A percentile compares a stretch with the other conserved stretches of the same genome.
Conservation (phyloP, 2,113 vertebrate species). For the Alouatta palliata region DNA sequence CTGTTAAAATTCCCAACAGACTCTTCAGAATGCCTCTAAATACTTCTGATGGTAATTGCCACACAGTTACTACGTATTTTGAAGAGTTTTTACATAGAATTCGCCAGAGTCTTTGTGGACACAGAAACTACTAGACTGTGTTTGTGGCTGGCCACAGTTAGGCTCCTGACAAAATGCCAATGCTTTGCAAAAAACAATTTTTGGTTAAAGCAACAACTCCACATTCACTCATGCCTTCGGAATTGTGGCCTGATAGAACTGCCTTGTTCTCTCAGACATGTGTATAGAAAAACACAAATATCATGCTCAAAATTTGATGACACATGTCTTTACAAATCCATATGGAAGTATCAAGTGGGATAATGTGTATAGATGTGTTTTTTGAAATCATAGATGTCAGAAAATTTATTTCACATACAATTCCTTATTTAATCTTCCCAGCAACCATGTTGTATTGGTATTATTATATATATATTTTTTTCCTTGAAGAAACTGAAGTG, state of each 20-base stretch:
- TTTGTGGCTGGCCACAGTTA: background rate
- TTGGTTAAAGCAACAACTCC: background rate
- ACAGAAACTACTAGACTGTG: background rate
- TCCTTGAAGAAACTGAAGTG: background rate
- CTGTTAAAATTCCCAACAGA: background rate
- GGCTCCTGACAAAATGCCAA: background rate
- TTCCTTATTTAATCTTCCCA: background rate
- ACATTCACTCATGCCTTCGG: background rate
- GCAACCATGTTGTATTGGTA: background rate
- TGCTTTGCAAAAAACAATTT: background rate
- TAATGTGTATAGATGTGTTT: background rate
- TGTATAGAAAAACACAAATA: background rate
- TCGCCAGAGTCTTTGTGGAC: background rate
- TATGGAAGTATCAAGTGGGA: background rate
- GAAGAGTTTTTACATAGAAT: background rate
- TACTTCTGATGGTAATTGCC: background rate
- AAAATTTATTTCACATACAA: background rate
- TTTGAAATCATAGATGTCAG: background rate
- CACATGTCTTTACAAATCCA: background rate
- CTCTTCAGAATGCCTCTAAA: background rate
- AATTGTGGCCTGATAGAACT: background rate
- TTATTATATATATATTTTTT: background rate
- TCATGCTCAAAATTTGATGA: background rate
- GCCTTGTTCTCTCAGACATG: background rate
- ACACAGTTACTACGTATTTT: background rate